Conservation (phyloP, 2,797 vertebrate genomes). For the Mallotus villosus region DNA sequence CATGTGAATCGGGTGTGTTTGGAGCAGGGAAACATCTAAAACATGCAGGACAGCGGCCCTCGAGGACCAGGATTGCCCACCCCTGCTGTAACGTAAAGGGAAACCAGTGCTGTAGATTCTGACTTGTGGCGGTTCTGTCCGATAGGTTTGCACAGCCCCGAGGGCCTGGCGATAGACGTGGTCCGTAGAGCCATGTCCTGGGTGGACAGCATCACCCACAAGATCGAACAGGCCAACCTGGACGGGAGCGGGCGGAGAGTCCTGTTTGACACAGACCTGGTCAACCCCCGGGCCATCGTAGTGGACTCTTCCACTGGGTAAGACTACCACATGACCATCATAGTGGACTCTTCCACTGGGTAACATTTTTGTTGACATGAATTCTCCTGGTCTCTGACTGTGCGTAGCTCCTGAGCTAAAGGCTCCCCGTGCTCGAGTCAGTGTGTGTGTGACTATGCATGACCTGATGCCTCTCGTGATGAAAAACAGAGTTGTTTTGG, state of each 20-base stretch:
- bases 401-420: too few species aligned
- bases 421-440: too few species aligned
- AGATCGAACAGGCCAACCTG: constrained; percentile 85
- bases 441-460: constrained; percentile 11
- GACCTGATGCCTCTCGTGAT: neutral
- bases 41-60: too few species aligned
- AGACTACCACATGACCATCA: constrained; percentile 83
- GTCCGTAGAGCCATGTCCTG: constrained; percentile 86
- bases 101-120: neutral
- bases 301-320: constrained; percentile 90
- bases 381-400: too few species aligned
- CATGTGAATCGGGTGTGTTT: too few species aligned
- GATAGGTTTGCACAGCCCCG: constrained; percentile 88
- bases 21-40: too few species aligned
- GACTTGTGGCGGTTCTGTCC: neutral
- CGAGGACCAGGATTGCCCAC: too few species aligned
- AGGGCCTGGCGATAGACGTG: constrained; percentile 89
- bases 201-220: constrained; percentile 90
- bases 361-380: constrained; percentile 55
- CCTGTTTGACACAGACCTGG: constrained; percentile 85
- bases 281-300: constrained; percentile 92
- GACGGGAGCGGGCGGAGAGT: constrained; percentile 84
- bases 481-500: constrained; percentile 3
- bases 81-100: constrained; percentile 66
- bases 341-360: constrained; percentile 88